Evolutionary conservation across 2,888 invertebrate genomes (phyloP).

Genomic region (Marronus borbonicus): DNA sequence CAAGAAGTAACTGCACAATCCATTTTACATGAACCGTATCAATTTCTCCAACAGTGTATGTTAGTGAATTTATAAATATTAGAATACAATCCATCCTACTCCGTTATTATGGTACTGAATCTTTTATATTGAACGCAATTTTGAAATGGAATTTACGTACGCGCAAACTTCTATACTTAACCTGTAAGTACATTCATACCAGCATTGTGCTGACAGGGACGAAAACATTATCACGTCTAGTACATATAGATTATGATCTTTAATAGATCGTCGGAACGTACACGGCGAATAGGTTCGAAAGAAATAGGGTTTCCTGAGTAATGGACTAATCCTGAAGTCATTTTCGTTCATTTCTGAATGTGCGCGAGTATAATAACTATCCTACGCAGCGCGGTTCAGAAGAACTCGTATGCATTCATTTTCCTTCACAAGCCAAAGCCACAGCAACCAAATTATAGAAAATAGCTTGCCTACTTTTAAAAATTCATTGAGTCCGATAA

Average conservation of each 20-base stretch:
- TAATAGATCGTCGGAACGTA: constrained; percentile 2
- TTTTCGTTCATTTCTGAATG: not conserved
- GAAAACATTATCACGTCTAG: constrained; percentile 5
- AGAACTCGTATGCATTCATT: not conserved
- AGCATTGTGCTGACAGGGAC: not conserved
- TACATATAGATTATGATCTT: constrained; percentile 3
- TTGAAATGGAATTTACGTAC: too few species aligned
- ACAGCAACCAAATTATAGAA: constrained; percentile 25
- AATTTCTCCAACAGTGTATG: too few species aligned
- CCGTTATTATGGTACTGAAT: too few species aligned
- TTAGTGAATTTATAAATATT: too few species aligned
- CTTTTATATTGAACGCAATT: too few species aligned
- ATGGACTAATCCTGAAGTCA: constrained; percentile 2
- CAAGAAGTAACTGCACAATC: too few species aligned
- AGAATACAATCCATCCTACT: too few species aligned
- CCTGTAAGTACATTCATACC: not conserved
- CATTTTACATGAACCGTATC: too few species aligned
- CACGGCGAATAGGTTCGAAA: not conserved
- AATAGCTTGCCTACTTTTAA: not conserved
- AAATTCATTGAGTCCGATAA: not conserved
- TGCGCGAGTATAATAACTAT: not conserved
- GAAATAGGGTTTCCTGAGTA: constrained; percentile 15
- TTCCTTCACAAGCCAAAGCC: too few species aligned
- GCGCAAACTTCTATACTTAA: not conserved
- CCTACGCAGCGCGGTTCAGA: not conserved